A percentile compares a stretch with the other conserved stretches of the same genome.
phyloP scores from a whole-genome alignment of 2,888 invertebrate genomes.

The Drepana falcataria region DNA sequence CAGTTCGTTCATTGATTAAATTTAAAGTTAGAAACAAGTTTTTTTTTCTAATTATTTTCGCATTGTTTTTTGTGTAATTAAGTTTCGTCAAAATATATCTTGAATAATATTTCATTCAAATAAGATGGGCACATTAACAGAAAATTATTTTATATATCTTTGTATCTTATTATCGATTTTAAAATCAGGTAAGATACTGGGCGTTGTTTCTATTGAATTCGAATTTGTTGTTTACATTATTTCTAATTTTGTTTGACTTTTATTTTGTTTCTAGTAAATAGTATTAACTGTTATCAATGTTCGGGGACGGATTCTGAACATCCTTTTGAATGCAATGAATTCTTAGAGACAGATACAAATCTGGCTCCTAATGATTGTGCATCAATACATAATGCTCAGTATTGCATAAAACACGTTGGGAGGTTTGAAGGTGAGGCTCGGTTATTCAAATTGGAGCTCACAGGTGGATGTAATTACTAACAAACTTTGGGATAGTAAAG shows the following conservation, averaged over 20 bases:
- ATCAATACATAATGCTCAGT: slow-evolving; percentile 89
- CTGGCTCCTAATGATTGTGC: slow-evolving; percentile 85
- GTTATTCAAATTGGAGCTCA: slow-evolving; percentile 1
- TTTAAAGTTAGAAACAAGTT: too few relatives aligned
- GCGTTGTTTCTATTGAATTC: slow-evolving; percentile 34
- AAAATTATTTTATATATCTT: slow-evolving; percentile 22
- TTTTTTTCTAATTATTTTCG: too few relatives aligned
- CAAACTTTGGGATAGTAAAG: background rate
- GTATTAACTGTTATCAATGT: slow-evolving; percentile 93
- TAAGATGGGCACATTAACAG: slow-evolving; percentile 23
- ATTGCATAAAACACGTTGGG: slow-evolving; percentile 95
- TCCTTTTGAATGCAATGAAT: slow-evolving; percentile 92
- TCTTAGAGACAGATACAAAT: slow-evolving; percentile 82
- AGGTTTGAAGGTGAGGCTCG: slow-evolving; percentile 88
- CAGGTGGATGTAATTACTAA: background rate
- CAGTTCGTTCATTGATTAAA: too few relatives aligned
- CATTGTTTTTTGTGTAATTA: too few relatives aligned
- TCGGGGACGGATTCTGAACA: slow-evolving; percentile 86
- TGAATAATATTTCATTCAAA: background rate
- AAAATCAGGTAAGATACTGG: slow-evolving; percentile 46
- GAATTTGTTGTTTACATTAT: slow-evolving; percentile 23
- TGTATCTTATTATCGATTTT: slow-evolving; percentile 28
- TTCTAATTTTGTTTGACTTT: slow-evolving; percentile 23
- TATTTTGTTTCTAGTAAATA: slow-evolving; percentile 71
- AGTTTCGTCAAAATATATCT: too few relatives aligned